Percentiles rank a stretch among this genome's conserved stretches.
phyloP scores from a whole-genome alignment of 1,140 invertebrate genomes.

The Colletes gigas region DNA sequence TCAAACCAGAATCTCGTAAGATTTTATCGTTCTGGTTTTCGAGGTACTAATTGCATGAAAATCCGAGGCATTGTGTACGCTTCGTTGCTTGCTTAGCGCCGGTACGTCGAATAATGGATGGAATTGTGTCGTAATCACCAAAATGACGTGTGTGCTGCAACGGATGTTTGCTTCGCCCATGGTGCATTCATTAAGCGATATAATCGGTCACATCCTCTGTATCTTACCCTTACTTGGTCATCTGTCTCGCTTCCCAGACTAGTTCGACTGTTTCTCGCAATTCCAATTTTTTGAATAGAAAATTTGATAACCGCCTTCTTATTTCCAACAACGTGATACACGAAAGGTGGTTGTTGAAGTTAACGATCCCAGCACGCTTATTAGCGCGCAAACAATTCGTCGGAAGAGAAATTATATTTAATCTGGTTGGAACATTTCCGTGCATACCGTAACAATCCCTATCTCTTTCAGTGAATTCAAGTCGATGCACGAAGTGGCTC shows the following conservation, averaged over 20 bases:
- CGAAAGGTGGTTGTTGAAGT: no score
- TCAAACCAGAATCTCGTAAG: neutral
- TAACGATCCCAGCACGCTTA: no score
- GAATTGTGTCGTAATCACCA: constrained; percentile 72
- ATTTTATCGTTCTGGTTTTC: constrained; percentile 22
- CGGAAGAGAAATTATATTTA: no score
- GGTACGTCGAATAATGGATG: constrained; percentile 49
- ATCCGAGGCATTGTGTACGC: constrained; percentile 53
- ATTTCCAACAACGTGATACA: no score
- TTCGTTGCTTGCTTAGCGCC: constrained; percentile 40
- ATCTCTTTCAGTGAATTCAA: constrained; percentile 28
- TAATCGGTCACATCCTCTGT: constrained; percentile 74
- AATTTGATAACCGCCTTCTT: no score
- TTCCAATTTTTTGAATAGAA: no score
- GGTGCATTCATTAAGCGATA: constrained; percentile 74
- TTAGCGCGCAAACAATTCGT: no score
- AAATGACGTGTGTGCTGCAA: constrained; percentile 68
- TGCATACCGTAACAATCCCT: neutral
- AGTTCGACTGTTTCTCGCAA: no score
- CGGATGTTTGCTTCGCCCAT: constrained; percentile 70
- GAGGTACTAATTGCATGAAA: constrained; percentile 53
- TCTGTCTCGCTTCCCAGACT: neutral
- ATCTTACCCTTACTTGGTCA: constrained; percentile 65
- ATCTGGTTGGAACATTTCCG: no score
- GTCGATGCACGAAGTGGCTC: constrained; percentile 36